Conservation (phyloP, 2,113 vertebrate species). For the Galeopterus variegatus region DNA sequence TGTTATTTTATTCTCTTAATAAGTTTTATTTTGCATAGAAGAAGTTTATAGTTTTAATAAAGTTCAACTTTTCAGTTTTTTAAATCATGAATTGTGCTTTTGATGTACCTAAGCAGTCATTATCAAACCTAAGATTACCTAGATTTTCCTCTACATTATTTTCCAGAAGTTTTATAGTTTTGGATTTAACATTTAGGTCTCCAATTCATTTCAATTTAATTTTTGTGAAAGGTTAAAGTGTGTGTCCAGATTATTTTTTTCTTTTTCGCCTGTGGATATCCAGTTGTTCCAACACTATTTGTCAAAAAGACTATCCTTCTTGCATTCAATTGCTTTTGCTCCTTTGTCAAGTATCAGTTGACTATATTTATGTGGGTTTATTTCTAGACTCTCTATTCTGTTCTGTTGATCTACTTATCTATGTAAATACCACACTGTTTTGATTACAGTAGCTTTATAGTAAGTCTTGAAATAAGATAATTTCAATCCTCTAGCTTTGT, state of each 20-base stretch:
- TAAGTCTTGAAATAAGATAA: background rate
- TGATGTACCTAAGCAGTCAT: background rate
- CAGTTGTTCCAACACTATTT: background rate
- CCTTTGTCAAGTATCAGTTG: background rate
- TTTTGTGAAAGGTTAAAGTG: background rate
- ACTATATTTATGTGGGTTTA: background rate
- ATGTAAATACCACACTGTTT: background rate
- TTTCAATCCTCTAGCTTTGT: background rate
- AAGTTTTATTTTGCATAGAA: background rate
- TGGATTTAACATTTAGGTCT: background rate
- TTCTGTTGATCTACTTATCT: background rate
- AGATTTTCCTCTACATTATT: background rate
- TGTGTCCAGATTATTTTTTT: background rate
- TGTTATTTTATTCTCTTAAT: background rate
- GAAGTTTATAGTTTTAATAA: background rate
- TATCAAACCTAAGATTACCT: background rate
- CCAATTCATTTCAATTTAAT: background rate
- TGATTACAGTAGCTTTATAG: background rate
- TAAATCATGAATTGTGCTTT: background rate
- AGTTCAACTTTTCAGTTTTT: background rate
- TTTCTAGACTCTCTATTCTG: background rate
- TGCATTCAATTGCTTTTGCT: background rate
- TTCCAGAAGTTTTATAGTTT: background rate
- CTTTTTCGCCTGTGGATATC: background rate
- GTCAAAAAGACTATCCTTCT: background rate